Base-by-base conservation (phyloP, 2,888 invertebrate genomes). In the Drosophila sordidula region DNA sequence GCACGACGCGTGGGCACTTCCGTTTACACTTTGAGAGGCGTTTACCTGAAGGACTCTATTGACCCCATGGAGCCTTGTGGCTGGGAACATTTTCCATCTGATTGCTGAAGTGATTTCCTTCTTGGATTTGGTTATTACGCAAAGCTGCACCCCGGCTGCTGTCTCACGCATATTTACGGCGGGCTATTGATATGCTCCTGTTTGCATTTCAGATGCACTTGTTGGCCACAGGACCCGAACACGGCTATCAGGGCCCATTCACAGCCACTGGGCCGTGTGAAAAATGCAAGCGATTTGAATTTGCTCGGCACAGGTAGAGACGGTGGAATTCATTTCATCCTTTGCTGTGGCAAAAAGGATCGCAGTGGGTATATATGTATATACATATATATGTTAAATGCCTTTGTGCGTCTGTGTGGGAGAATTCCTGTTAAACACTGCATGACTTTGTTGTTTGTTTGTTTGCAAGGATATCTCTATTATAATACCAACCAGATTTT, bases 371-470 rank as follows among this genome's bases (percentile, higher is more conserved):
- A n/a, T 83, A 8, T 29, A 26, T 8, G 8, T 29, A 26, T 26
- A 26, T 26, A 26, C 6, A 26, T 8, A 3, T 29, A 29, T 29
- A 84, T 80, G 77, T 71, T 72, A 83, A 86, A 69, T 75, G 41
- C 16, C 32, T 32, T 12, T 29, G 9, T 41, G 38, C 52, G 36
- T 68, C 26, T 42, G 83, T 89, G 78, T 74, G 89, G 64, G 87
- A 85, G 86, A 87, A 70, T 85, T 85, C 89, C 70, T 70, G 70
- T 50, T 80, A 89, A 89, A 64, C 81, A 54, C 85, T 54, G 78
- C 85, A 85, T 89, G 85, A 85, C 85, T 87, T 84, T 74, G 68
- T 70, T 89, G 84, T 86, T 84, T 78, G 67, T 75, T 83, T 78
- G 56, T 54, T 73, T 67, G 62, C 67, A 44, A 68, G 75, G 66